These are phyloP conservation scores for Hormiphora californensis DNA, from an alignment of 37 sponge, comb jelly and placozoan species.

Conservation along the genomic window DNA sequence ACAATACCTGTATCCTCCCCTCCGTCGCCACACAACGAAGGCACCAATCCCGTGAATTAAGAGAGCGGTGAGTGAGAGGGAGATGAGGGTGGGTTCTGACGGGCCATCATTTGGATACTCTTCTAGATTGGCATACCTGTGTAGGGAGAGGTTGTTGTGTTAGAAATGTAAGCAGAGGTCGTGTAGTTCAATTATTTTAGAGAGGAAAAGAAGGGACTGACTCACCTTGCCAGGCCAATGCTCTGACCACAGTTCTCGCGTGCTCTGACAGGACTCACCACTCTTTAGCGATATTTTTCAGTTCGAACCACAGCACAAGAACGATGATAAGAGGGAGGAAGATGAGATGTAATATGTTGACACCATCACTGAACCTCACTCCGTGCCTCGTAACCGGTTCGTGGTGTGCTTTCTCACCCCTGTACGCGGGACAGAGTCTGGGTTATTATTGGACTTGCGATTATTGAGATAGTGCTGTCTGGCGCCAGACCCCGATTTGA, in stretches of 20 bases:
- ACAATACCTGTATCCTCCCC: conserved; percentile 1
- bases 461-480: too few species aligned
- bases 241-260: too few species aligned
- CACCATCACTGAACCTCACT: not conserved
- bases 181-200: too few species aligned
- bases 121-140: not conserved
- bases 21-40: not conserved
- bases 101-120: not conserved
- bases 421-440: too few species aligned
- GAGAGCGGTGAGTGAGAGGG: not conserved
- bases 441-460: too few species aligned
- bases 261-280: too few species aligned
- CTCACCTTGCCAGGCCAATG: too few species aligned
- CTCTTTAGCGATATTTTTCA: not conserved
- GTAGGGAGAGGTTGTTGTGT: not conserved
- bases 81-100: not conserved
- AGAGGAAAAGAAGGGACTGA: too few species aligned
- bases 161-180: too few species aligned
- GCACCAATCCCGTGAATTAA: not conserved
- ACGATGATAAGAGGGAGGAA: not conserved
- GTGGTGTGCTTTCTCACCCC: conserved; percentile 19
- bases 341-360: not conserved
- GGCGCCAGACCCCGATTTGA: too few species aligned
- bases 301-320: not conserved
- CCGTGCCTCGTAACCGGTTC: not conserved